phyloP scores from a whole-genome alignment of 30 jellyfish, hydroid and myxozoan species.

The Catostylus mosaicus region DNA sequence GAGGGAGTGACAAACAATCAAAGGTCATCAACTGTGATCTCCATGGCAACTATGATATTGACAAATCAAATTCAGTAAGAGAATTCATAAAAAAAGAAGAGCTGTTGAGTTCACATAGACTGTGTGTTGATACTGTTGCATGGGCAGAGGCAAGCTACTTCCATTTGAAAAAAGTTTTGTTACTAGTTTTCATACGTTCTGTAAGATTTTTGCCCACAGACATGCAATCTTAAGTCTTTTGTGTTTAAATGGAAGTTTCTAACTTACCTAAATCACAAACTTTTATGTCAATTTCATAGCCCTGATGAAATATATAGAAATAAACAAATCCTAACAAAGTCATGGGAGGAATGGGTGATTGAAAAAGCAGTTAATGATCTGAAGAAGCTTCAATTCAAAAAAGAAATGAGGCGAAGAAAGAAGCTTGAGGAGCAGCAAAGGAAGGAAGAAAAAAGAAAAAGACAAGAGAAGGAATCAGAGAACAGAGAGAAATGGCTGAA shows the following conservation, averaged over 20 bases:
- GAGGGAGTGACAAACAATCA: too few species aligned
- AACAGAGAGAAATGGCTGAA: slow-evolving; percentile 70
- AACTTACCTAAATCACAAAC: background rate
- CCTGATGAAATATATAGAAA: background rate
- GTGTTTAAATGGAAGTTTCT: background rate
- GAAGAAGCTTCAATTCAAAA: slow-evolving; percentile 29
- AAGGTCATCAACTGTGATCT: too few species aligned
- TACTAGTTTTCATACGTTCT: background rate
- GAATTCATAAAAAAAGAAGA: too few species aligned
- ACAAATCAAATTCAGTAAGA: too few species aligned
- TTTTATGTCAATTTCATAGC: background rate
- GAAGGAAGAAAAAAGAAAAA: slow-evolving; percentile 50
- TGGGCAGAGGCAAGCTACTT: background rate
- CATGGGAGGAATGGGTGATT: slow-evolving; percentile 89
- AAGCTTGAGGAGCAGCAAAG: slow-evolving; percentile 11
- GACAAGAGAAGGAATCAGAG: slow-evolving; percentile 32
- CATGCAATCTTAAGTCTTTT: background rate
- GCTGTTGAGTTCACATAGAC: too few species aligned
- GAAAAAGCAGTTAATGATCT: slow-evolving; percentile 66
- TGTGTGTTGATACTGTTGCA: background rate
- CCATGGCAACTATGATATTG: too few species aligned
- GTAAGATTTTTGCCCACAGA: background rate
- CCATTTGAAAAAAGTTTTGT: background rate
- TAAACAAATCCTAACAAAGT: slow-evolving; percentile 29
- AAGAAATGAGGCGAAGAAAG: slow-evolving; percentile 16